Conservation (phyloP, 2,888 invertebrate genomes). For the Leucophora obtusa region DNA sequence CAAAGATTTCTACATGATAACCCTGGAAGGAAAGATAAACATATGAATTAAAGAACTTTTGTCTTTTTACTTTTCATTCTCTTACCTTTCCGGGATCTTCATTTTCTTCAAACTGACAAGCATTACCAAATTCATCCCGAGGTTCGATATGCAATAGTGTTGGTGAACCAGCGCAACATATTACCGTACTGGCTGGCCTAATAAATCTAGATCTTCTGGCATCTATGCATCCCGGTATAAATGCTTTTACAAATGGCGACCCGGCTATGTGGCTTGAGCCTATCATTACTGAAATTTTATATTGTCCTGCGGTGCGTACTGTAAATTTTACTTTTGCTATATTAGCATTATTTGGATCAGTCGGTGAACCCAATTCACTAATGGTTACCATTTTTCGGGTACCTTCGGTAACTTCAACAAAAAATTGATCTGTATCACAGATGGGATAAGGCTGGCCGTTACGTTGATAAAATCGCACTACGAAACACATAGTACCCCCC, state of each 20-base stretch:
- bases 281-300: conserved; percentile 91
- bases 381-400: conserved; percentile 90
- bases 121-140: conserved; percentile 93
- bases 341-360: conserved; percentile 91
- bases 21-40: conserved; percentile 79
- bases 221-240: conserved; percentile 90
- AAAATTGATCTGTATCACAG: conserved; percentile 93
- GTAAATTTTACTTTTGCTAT: conserved; percentile 94
- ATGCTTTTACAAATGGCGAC: conserved; percentile 90
- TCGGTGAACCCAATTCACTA: conserved; percentile 91
- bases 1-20: conserved; percentile 82
- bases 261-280: conserved; percentile 89
- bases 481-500: conserved; percentile 94
- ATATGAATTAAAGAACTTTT: too few relatives aligned
- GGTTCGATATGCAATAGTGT: conserved; percentile 91
- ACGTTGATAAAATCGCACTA: conserved; percentile 92
- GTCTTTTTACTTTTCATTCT: background rate
- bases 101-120: conserved; percentile 83
- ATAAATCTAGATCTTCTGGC: conserved; percentile 90
- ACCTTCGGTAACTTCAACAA: conserved; percentile 92
- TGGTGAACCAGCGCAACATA: conserved; percentile 87
- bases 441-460: conserved; percentile 97
- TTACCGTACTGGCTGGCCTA: conserved; percentile 90
- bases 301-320: conserved; percentile 93
- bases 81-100: conserved; percentile 82